Conservation (phyloP, 1,140 invertebrate genomes). For the Neodiprion fabricii region DNA sequence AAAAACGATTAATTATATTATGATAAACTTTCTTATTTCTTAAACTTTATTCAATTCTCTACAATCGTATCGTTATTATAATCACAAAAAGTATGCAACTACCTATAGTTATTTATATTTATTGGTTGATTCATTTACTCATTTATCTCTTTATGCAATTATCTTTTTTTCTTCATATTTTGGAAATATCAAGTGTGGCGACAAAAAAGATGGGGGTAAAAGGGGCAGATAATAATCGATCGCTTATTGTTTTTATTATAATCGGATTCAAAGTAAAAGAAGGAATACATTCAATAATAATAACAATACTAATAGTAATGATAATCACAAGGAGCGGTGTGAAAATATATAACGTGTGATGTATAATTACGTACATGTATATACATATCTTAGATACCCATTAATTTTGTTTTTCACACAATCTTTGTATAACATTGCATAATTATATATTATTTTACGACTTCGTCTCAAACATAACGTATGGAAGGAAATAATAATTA, state of each 20-base stretch:
- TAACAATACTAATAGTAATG: too few relatives aligned
- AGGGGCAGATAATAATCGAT: too few relatives aligned
- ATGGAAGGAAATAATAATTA: constrained; percentile 15
- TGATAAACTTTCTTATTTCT: not conserved
- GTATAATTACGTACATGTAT: not conserved
- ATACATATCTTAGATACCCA: constrained; percentile 35
- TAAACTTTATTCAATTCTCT: too few relatives aligned
- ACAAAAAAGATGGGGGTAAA: too few relatives aligned
- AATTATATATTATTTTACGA: constrained; percentile 49
- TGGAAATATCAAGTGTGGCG: not conserved
- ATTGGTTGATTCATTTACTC: not conserved
- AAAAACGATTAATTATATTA: not conserved
- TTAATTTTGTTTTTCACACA: not conserved
- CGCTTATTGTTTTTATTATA: too few relatives aligned
- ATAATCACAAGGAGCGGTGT: too few relatives aligned
- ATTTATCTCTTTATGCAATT: not conserved
- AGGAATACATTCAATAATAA: too few relatives aligned
- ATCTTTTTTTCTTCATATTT: not conserved
- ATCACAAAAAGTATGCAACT: too few relatives aligned
- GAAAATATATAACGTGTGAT: not conserved
- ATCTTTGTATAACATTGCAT: constrained; percentile 6
- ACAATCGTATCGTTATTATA: too few relatives aligned
- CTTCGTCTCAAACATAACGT: constrained; percentile 32
- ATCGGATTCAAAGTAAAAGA: too few relatives aligned
- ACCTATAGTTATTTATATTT: not conserved